A percentile compares a stretch with the other conserved stretches of the same genome.
Conservation (phyloP, 2,797 vertebrate genomes). For the Podarcis lilfordi region DNA sequence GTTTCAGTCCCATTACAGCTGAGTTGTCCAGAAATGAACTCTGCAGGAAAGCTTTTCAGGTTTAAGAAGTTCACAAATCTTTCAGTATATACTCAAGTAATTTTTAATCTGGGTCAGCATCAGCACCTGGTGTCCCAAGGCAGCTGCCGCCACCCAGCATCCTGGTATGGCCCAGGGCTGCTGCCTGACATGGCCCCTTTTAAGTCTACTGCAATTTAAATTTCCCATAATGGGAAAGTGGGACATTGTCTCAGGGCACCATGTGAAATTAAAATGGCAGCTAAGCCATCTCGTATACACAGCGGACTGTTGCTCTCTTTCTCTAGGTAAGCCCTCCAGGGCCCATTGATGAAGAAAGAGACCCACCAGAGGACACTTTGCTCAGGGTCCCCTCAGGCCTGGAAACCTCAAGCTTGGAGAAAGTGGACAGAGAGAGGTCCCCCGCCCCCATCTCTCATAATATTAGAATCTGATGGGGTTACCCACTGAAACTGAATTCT, state of each 20-base stretch:
- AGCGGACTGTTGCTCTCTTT: neutral
- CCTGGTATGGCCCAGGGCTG: neutral
- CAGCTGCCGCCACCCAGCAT: neutral
- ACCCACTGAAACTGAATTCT: no score
- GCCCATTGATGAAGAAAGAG: neutral
- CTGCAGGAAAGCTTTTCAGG: slow-evolving; percentile 47
- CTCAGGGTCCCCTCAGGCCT: neutral
- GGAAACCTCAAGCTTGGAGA: neutral
- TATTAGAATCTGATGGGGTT: no score
- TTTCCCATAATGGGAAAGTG: neutral
- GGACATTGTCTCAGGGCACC: no score
- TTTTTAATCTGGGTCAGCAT: slow-evolving; percentile 1
- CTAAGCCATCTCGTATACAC: neutral
- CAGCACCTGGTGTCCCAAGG: no score
- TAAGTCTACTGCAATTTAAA: neutral
- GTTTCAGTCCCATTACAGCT: slow-evolving; percentile 42
- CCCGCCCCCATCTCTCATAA: no score
- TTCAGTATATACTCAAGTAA: slow-evolving; percentile 27
- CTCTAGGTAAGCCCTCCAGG: neutral
- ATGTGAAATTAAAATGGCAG: neutral
- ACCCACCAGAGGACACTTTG: neutral
- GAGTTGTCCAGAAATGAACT: slow-evolving; percentile 41
- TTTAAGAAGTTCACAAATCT: slow-evolving; percentile 69
- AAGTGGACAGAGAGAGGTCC: no score
- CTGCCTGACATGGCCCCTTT: neutral